Percentiles rank a stretch among this genome's conserved stretches.
Evolutionary conservation across 2,797 vertebrate species (phyloP).

Genomic region (Chelon labrosus): DNA sequence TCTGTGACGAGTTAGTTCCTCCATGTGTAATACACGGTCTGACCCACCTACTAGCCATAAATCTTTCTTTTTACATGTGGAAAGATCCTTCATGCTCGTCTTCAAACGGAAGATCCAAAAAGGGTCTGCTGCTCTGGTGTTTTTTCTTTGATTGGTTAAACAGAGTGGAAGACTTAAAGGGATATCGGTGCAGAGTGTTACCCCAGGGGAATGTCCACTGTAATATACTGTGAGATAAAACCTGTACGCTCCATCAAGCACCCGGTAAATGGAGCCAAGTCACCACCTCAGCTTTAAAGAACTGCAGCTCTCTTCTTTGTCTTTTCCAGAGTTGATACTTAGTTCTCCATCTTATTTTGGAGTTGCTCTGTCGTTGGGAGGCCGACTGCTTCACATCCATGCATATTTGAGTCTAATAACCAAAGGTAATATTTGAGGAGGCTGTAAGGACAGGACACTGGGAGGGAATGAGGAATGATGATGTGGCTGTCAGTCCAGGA

Average conservation of each 20-base stretch:
- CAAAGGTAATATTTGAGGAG: slow-evolving; percentile 32
- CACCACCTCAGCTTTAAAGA: slow-evolving; percentile 7
- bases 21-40: slow-evolving; percentile 17
- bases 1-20: slow-evolving; percentile 41
- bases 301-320: neutral
- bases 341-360: slow-evolving; percentile 8
- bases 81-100: slow-evolving; percentile 55
- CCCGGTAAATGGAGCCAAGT: slow-evolving; percentile 47
- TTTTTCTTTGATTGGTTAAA: slow-evolving; percentile 70
- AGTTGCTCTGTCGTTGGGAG: slow-evolving; percentile 2
- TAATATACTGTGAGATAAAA: slow-evolving; percentile 35
- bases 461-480: slow-evolving; percentile 18
- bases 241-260: slow-evolving; percentile 48
- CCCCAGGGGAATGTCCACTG: slow-evolving; percentile 20
- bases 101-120: slow-evolving; percentile 43
- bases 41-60: slow-evolving; percentile 46
- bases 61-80: slow-evolving; percentile 64
- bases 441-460: neutral
- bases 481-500: slow-evolving; percentile 29
- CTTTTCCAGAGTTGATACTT: neutral
- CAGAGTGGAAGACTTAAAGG: slow-evolving; percentile 61
- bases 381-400: slow-evolving; percentile 10
- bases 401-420: slow-evolving; percentile 28
- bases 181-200: slow-evolving; percentile 30
- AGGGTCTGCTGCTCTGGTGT: slow-evolving; percentile 39